Evolutionary conservation across 2,797 vertebrate genomes (phyloP).

Genomic region (Micropoecilia bifurca): DNA sequence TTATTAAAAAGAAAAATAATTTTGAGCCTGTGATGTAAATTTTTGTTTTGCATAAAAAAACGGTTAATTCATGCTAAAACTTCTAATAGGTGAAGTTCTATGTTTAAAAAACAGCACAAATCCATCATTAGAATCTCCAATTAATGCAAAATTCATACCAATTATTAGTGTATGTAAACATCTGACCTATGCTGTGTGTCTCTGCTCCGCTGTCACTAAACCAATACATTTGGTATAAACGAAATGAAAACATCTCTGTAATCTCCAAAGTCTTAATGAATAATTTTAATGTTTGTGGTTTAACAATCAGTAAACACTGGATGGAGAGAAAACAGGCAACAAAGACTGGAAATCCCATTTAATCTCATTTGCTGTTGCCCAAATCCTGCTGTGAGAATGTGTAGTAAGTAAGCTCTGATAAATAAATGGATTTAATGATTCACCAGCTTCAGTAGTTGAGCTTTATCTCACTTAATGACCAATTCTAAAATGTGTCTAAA

Average conservation of each 20-base stretch:
- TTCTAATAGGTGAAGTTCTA: not conserved
- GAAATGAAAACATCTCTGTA: not conserved
- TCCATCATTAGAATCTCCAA: not conserved
- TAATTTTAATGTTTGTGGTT: not conserved
- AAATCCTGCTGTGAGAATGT: conserved; percentile 5
- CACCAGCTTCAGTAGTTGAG: not conserved
- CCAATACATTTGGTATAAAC: not conserved
- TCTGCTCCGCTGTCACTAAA: not conserved
- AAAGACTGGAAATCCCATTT: conserved; percentile 1
- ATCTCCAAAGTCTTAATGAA: conserved; percentile 1
- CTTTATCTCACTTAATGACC: not conserved
- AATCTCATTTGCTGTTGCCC: not conserved
- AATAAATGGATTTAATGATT: conserved; percentile 1
- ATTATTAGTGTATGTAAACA: not conserved
- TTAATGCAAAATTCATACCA: not conserved
- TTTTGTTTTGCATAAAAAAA: not conserved
- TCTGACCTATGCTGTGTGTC: not conserved
- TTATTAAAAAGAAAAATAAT: not conserved
- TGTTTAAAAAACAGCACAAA: not conserved
- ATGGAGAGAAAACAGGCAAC: not conserved
- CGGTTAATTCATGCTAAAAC: not conserved
- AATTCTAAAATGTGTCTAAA: not conserved
- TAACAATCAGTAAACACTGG: not conserved
- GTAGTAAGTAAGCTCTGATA: not conserved
- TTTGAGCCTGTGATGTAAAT: not conserved